Percentiles rank a stretch among this genome's conserved stretches.
These are phyloP conservation scores for Limenitis arthemis DNA, from an alignment of 2,888 invertebrate species.

Conservation along the genomic window DNA sequence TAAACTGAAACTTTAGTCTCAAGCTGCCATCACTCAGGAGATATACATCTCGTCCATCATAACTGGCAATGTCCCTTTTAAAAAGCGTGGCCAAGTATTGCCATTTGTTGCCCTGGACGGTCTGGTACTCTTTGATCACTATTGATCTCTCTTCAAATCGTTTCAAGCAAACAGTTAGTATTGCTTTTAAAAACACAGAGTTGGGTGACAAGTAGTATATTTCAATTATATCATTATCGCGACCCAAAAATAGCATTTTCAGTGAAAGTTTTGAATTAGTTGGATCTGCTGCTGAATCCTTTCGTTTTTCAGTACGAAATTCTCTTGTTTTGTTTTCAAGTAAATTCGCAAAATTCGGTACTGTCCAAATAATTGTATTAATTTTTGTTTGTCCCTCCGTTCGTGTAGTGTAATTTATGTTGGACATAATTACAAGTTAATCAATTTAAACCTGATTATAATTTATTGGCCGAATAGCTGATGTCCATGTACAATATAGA, in stretches of 20 bases:
- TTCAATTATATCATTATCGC: conserved; percentile 57
- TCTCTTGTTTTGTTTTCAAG: conserved; percentile 52
- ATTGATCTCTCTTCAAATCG: conserved; percentile 59
- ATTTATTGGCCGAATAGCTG: too few relatives aligned
- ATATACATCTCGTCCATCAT: conserved; percentile 47
- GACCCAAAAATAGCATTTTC: conserved; percentile 59
- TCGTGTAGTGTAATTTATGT: conserved; percentile 48
- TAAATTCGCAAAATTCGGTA: conserved; percentile 48
- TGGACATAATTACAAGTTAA: conserved; percentile 35
- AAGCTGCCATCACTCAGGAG: conserved; percentile 57
- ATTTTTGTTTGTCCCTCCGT: conserved; percentile 59
- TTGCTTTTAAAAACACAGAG: conserved; percentile 54
- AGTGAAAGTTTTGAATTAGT: conserved; percentile 47
- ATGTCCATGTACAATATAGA: too few relatives aligned
- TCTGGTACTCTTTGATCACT: conserved; percentile 56
- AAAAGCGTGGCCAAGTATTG: conserved; percentile 57
- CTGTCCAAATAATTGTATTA: conserved; percentile 57
- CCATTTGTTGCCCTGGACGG: conserved; percentile 60
- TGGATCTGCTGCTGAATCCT: conserved; percentile 33
- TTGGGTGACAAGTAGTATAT: conserved; percentile 54
- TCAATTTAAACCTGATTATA: too few relatives aligned
- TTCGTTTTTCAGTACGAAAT: conserved; percentile 48
- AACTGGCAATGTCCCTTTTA: conserved; percentile 50
- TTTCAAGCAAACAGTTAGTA: conserved; percentile 53
- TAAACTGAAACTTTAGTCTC: conserved; percentile 56